Evolutionary conservation across 1,140 invertebrate genomes (phyloP), one percentile per base, ranked within the genome.

Genomic region (Pseudobourletiella spinata): DNA sequence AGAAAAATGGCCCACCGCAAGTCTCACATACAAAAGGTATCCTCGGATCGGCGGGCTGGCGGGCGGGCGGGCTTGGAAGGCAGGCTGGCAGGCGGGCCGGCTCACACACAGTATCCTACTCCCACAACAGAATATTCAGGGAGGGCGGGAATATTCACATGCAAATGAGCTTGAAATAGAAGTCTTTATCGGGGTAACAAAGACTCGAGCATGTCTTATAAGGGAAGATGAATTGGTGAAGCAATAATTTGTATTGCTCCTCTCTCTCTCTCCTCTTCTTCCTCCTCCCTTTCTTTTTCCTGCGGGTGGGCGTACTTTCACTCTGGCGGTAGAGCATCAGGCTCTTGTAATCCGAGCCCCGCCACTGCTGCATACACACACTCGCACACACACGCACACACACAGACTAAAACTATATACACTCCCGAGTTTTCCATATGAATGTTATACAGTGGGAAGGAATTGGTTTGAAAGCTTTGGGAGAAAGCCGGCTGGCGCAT

Each of bases 191-290:
- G 58, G 61, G 58, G 61, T 44, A 63, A 59, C 50, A 64, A 56
- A 64, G 55, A 65, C 30, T 60, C 50, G 54, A 52, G 57, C 28
- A 59, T 39, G 57, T 64, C 52, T 55, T 64, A 59, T 63, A 52
- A 42, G 32, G 46, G 58, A 65, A 65, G 63, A 65, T 65, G 63
- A 65, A 65, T 65, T 61, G 58, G 63, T 30, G 6, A 48, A 16
- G 63, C 63, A 61, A 65, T 65, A 65, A 65, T 65, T 65, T 65
- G 63, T 65, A 61, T 59, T 64, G 57, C 63, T 59, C 44, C 43
- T 43, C 42, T 58, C 30, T 56, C 56, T 46, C 11, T 58, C 25
- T 29, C 29, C 54, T 56, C 32, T 35, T 3, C 29, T 24, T 48
- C 44, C 18, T 26, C 24, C 24, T 51, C 16, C 14, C 28, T 32